These are phyloP conservation scores for Cerastis rubricosa DNA, from an alignment of 2,888 invertebrate species.

Conservation along the genomic window DNA sequence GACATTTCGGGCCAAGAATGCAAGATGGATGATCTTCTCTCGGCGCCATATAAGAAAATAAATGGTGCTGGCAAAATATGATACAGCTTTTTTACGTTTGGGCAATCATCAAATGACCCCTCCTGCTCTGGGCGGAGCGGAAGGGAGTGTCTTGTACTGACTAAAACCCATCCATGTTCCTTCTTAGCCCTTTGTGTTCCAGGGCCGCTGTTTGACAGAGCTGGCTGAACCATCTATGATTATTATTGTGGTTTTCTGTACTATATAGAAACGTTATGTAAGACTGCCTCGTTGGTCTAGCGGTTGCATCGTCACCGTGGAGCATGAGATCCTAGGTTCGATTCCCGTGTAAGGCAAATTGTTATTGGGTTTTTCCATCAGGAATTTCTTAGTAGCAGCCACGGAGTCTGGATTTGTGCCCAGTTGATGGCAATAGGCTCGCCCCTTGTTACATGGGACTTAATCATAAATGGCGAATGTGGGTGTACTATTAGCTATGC, in stretches of 20 bases:
- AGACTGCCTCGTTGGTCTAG: background rate
- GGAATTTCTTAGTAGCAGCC: background rate
- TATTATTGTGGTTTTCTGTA: too few relatives aligned
- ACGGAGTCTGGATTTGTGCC: background rate
- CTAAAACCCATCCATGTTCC: too few relatives aligned
- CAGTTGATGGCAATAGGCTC: background rate
- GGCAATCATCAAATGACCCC: too few relatives aligned
- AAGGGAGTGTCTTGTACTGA: too few relatives aligned
- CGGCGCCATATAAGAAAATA: slow-evolving; percentile 19
- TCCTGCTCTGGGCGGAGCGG: too few relatives aligned
- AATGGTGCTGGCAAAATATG: slow-evolving; percentile 1
- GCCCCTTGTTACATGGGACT: background rate
- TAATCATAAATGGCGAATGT: background rate
- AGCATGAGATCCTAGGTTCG: background rate
- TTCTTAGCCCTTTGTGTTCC: too few relatives aligned
- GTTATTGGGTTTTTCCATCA: background rate
- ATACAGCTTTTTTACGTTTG: too few relatives aligned
- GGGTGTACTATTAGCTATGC: background rate
- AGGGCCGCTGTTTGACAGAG: too few relatives aligned
- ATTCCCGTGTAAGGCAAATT: background rate
- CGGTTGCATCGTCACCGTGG: too few relatives aligned
- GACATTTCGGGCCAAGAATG: slow-evolving; percentile 30
- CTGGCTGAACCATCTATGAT: background rate
- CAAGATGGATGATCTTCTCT: slow-evolving; percentile 20
- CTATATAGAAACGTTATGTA: too few relatives aligned